Evolutionary conservation across 2,888 invertebrate species (phyloP).

Genomic region (Euzetes globulus): DNA sequence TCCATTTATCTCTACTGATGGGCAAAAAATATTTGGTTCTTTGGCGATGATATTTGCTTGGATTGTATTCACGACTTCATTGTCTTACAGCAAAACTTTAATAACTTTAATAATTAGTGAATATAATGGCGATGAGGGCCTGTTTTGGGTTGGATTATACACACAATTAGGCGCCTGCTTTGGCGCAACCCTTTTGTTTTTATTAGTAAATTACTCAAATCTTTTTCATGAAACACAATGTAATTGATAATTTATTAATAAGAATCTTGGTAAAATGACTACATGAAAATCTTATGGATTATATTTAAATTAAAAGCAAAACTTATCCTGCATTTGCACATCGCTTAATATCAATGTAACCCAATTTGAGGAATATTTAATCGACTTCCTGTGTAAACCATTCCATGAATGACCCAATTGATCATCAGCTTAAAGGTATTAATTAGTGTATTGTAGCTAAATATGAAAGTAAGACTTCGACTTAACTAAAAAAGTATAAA

Average conservation of each 20-base stretch:
- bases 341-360: too few species aligned
- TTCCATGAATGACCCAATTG: too few species aligned
- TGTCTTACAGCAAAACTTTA: constrained; percentile 71
- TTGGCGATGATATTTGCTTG: constrained; percentile 59
- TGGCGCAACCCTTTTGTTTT: constrained; percentile 64
- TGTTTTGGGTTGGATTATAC: constrained; percentile 67
- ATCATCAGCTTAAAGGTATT: too few species aligned
- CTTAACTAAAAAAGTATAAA: too few species aligned
- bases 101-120: constrained; percentile 64
- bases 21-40: neutral
- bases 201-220: constrained; percentile 55
- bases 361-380: too few species aligned
- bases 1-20: constrained; percentile 53
- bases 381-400: too few species aligned
- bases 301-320: too few species aligned
- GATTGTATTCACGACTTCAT: constrained; percentile 59
- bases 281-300: too few species aligned
- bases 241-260: neutral
- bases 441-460: too few species aligned
- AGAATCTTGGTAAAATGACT: too few species aligned
- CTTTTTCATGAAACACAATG: constrained; percentile 10
- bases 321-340: too few species aligned
- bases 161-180: constrained; percentile 69
- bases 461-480: too few species aligned
- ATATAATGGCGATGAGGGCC: constrained; percentile 60